Evolutionary conservation across 2,888 invertebrate species (phyloP).

Genomic region (Hydroisotoma schaefferi): DNA sequence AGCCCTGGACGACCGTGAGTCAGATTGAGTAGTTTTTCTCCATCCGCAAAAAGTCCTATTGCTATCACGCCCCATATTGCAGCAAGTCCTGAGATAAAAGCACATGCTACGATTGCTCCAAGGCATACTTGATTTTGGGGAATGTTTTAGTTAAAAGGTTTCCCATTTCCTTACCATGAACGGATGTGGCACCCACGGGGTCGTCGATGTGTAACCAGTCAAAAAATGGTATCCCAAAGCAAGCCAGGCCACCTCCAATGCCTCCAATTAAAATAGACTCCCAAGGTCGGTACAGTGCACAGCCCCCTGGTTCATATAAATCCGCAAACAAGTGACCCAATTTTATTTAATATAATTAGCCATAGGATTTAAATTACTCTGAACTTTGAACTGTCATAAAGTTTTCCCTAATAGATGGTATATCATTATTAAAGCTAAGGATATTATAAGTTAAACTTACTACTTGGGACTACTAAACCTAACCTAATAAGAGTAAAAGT

Average conservation of each 20-base stretch:
- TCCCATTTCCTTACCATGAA: constrained; percentile 67
- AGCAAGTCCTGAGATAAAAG: constrained; percentile 50
- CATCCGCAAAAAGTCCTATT: constrained; percentile 83
- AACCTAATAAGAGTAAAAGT: no score
- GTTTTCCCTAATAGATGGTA: no score
- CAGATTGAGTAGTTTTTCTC: constrained; percentile 69
- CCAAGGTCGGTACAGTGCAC: constrained; percentile 81
- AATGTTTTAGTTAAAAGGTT: neutral
- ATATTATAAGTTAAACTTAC: no score
- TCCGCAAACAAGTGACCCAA: neutral
- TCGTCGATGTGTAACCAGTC: constrained; percentile 78
- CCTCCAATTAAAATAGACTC: constrained; percentile 78
- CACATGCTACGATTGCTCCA: neutral
- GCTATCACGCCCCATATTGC: constrained; percentile 72
- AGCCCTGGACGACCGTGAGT: constrained; percentile 52
- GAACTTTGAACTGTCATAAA: no score
- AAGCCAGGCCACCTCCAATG: constrained; percentile 71
- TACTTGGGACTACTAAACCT: no score
- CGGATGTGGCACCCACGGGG: constrained; percentile 86
- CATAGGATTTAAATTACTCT: no score
- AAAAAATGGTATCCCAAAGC: constrained; percentile 68
- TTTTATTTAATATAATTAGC: no score
- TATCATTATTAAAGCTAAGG: no score
- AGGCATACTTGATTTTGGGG: neutral
- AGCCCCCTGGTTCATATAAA: constrained; percentile 77